A percentile compares a stretch with the other conserved stretches of the same genome.
Conservation (phyloP, 2,797 vertebrate species). For the Rousettus madagascariensis region DNA sequence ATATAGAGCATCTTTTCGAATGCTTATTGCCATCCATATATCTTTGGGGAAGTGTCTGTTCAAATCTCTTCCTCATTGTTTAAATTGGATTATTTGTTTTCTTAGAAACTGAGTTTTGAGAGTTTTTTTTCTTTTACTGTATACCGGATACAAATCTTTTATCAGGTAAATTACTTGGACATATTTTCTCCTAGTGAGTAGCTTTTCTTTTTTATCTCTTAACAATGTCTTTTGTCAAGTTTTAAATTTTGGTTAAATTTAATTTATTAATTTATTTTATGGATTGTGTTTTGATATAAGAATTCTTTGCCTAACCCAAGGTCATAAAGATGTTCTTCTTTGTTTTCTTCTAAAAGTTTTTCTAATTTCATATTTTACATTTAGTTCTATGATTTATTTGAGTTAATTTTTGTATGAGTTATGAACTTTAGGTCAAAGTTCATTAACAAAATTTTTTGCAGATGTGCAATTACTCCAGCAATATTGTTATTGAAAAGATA, state of each 20-base stretch:
- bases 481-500: background rate
- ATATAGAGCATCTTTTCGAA: background rate
- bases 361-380: background rate
- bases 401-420: constrained; percentile 12
- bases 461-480: background rate
- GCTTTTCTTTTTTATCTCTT: constrained; percentile 19
- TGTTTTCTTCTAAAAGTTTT: background rate
- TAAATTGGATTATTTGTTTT: background rate
- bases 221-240: background rate
- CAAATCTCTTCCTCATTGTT: background rate
- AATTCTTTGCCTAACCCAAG: background rate
- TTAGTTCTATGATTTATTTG: background rate
- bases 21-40: background rate
- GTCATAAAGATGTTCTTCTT: background rate
- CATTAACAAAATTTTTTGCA: background rate
- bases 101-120: constrained; percentile 19
- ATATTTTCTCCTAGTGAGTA: background rate
- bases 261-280: background rate
- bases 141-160: background rate
- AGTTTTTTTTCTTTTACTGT: background rate
- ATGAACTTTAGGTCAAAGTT: background rate
- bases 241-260: constrained; percentile 17
- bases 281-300: background rate
- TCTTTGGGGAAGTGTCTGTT: background rate
- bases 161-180: background rate